Evolutionary conservation across 2,113 vertebrate genomes (phyloP), one percentile per base, ranked within the genome.

Genomic region (Eublepharis macularius): DNA sequence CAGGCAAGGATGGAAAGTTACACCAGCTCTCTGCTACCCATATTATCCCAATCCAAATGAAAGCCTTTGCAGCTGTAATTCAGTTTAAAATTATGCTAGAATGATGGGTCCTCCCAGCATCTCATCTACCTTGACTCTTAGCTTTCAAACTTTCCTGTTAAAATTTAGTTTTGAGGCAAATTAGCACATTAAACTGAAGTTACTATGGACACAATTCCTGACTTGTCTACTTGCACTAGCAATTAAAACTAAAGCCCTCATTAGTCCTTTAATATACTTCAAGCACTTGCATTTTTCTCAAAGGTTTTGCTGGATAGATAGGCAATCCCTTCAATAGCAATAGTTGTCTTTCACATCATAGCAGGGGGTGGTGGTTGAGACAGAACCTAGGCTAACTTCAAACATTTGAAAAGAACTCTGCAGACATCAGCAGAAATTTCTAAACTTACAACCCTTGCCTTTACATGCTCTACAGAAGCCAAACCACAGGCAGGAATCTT

Each of bases 281-380:
- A 90, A 87, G 65, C 77, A 76, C 1, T 84, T 66, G 1, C 36
- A 78, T 83, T 95, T 93, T 84, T 87, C 49, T 75, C 45, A 78
- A 72, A 45, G 82, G 60, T 66, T 80, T 83, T 90, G 72, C 76
- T 90, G 80, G 0, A 2, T 86, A 91, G 32, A 60, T 87, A 82
- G 83, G 60, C 81, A 88, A 88, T 74, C 78, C 66, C 32, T 34
- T 60, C 1, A 1, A 83, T 80, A 91, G 87, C 49, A 89, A 79
- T 89, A 88, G 85, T 26, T 84, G 75, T 85, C 89, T 86, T 88
- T 92, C 80, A 83, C 85, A 85, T 85, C 47, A 83, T 39, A 74
- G 68, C n/a, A 78, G 39, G 76, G n/a, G 89, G 74, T 43, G 81
- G 65, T 77, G 81, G 39, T 32, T 76, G 84, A 88, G 84, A n/a